phyloP scores from a whole-genome alignment of 2,888 invertebrate species.

The Stomorhina lunata region DNA sequence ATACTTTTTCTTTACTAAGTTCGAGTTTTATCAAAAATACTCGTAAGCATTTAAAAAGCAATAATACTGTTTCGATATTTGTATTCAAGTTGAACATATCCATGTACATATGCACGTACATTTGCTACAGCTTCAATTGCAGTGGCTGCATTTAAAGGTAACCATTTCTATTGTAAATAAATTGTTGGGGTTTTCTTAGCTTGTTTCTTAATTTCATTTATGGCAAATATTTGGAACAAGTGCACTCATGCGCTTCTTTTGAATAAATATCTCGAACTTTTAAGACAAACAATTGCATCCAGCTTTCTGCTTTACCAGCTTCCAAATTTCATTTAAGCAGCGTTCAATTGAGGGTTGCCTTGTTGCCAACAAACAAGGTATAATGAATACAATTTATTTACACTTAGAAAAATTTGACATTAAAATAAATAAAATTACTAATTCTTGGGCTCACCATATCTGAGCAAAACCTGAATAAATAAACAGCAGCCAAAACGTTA shows the following conservation, averaged over 20 bases:
- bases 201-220: conserved; percentile 52
- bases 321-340: conserved; percentile 2
- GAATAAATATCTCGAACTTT: conserved; percentile 48
- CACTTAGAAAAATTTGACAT: conserved; percentile 27
- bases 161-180: conserved; percentile 38
- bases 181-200: conserved; percentile 43
- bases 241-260: conserved; percentile 66
- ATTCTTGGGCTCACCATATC: no score
- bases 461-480: no score
- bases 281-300: conserved; percentile 21
- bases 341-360: conserved; percentile 37
- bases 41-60: conserved; percentile 31
- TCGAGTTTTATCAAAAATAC: background rate
- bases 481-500: background rate
- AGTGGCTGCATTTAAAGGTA: conserved; percentile 13
- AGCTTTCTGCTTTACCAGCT: background rate
- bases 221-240: conserved; percentile 65
- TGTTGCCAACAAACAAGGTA: background rate
- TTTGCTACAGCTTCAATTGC: background rate
- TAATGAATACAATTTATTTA: background rate
- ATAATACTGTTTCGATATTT: background rate
- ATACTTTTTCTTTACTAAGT: conserved; percentile 49
- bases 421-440: no score
- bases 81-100: background rate
- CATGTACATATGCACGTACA: background rate